These are phyloP conservation scores for Caenorhabditis panamensis DNA, from an alignment of 2,888 invertebrate species.

Conservation along the genomic window DNA sequence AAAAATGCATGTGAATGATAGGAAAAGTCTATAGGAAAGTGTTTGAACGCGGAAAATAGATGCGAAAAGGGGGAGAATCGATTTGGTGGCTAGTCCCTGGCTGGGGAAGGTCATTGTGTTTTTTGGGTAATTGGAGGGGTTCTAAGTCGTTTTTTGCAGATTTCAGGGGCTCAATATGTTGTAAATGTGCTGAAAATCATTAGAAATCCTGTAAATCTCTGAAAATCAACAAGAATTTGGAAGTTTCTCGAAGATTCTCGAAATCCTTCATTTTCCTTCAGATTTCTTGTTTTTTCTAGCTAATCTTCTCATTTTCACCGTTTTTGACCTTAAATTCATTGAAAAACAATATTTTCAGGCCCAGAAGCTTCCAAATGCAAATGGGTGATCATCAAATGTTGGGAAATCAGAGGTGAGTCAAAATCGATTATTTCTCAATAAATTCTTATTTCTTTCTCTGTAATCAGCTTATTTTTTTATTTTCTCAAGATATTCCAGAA, in stretches of 20 bases:
- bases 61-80: no score
- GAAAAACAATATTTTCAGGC: conserved; percentile 32
- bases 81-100: no score
- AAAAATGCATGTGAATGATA: no score
- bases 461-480: not conserved
- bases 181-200: not conserved
- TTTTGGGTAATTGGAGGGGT: no score
- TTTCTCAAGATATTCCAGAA: conserved; percentile 27
- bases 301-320: not conserved
- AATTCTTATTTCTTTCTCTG: not conserved
- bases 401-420: conserved; percentile 46
- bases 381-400: conserved; percentile 57
- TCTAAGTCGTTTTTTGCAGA: no score
- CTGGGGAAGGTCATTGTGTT: no score
- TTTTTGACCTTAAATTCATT: not conserved
- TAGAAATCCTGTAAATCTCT: not conserved
- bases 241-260: not conserved
- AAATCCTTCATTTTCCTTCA: not conserved
- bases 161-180: no score
- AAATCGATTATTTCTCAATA: not conserved
- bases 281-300: not conserved
- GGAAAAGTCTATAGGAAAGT: no score
- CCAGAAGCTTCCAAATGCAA: conserved; percentile 43
- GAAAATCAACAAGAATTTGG: not conserved
- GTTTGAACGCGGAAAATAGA: no score